phyloP scores from a whole-genome alignment of 2,113 vertebrate genomes.

The Bujurquina vittata region DNA sequence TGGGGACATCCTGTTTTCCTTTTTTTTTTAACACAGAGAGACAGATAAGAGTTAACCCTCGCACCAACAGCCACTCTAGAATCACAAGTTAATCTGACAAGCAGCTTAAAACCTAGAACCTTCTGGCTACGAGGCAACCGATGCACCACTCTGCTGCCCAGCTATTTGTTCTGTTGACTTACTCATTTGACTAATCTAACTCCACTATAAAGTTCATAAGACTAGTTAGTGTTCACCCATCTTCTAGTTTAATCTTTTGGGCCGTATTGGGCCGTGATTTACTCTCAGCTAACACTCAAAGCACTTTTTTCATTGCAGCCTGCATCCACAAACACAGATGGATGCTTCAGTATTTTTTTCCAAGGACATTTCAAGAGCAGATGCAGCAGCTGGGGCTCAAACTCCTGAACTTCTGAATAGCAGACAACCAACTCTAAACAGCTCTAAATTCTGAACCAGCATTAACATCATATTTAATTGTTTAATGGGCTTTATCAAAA shows the following conservation, averaged over 20 bases:
- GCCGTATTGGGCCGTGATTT: not conserved
- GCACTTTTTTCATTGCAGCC: not conserved
- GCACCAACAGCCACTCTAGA: not conserved
- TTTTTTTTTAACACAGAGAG: not conserved
- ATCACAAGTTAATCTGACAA: not conserved
- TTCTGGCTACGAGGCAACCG: not conserved
- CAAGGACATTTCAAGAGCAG: not conserved
- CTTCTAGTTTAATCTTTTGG: not conserved
- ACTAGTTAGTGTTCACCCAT: not conserved
- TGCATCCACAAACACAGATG: not conserved
- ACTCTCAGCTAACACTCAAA: not conserved
- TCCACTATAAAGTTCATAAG: not conserved
- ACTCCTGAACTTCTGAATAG: not conserved
- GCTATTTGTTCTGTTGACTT: not conserved
- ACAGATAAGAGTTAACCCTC: not conserved
- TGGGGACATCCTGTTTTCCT: not conserved
- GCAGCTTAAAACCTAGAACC: not conserved
- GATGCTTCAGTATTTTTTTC: accelerated
- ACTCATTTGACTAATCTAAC: not conserved
- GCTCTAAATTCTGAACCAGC: no score
- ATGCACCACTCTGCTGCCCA: not conserved
- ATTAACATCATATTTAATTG: no score
- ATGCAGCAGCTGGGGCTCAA: not conserved
- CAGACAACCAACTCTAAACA: no score
- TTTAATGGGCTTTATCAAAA: no score